Base-by-base conservation (phyloP, 2,797 vertebrate genomes). In the Thunnus albacares region DNA sequence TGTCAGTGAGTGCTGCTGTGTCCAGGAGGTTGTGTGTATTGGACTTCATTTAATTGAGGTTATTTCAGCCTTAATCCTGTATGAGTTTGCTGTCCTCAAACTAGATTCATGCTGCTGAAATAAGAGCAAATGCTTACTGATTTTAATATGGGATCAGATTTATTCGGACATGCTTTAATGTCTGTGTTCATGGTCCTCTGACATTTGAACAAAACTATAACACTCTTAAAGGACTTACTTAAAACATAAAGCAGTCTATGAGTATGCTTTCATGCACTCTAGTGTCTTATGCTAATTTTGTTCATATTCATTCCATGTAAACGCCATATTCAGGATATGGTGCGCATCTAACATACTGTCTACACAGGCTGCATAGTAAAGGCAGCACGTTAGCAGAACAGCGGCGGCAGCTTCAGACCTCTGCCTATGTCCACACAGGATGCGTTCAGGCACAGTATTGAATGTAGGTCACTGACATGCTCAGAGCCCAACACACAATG, bases 21-120 rank as follows among this genome's bases (percentile, higher is more conserved):
- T 62, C 66, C 41, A 17, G 45, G 41, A 55, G 28, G 33, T 24
- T 41, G 63, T 56, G 77, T 73, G 58, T 22, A 47, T 45, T 64
- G 62, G 52, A 62, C 80, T 71, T 56, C 9, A 72, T 78, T 71
- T 75, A 62, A 73, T 79, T 87, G 61, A 72, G 70, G 74, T 85
- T 82, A 72, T 71, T 69, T 63, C 22, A 65, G 43, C 73, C 24
- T 18, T 38, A 30, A 85, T 62, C 61, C 75, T 43, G 38, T 68
- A 49, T 71, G 75, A 74, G 51, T 65, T 47, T 61, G 43, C 55
- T 60, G 58, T 33, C 57, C 47, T 80, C 72, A 68, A 72, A 87
- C 81, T 71, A 83, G 79, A 86, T 59, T 22, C 61, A 38, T 52
- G 33, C 56, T 67, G 61, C 66, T 75, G 71, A 73, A 83, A 65